These are phyloP conservation scores for Conopomorpha cramerella DNA, from an alignment of 1,140 invertebrate species.

Conservation along the genomic window DNA sequence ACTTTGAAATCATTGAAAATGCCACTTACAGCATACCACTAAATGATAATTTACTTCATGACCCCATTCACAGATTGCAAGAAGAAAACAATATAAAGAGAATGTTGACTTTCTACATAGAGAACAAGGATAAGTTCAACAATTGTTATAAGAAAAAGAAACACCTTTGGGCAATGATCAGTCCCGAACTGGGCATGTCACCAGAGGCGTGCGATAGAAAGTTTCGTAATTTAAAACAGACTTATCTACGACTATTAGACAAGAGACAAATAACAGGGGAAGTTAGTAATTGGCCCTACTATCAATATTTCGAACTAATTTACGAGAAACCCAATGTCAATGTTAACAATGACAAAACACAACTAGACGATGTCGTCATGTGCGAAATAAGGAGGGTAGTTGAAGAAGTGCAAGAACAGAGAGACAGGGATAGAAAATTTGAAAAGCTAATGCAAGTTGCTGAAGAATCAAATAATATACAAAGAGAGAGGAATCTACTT, in stretches of 20 bases:
- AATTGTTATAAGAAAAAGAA: conserved; percentile 36
- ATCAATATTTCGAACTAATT: conserved; percentile 41
- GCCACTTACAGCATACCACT: conserved; percentile 4
- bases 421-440: conserved; percentile 31
- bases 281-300: conserved; percentile 38
- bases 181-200: conserved; percentile 23
- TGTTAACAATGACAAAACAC: not conserved
- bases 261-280: conserved; percentile 26
- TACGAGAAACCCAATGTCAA: conserved; percentile 16
- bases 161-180: conserved; percentile 29
- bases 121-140: conserved; percentile 39
- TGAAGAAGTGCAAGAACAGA: conserved; percentile 11
- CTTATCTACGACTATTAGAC: conserved; percentile 35
- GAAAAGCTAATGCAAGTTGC: conserved; percentile 25
- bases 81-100: conserved; percentile 33
- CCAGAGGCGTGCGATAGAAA: conserved; percentile 44
- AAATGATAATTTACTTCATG: conserved; percentile 8
- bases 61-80: conserved; percentile 11
- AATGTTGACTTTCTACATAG: conserved; percentile 30
- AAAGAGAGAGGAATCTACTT: conserved; percentile 44
- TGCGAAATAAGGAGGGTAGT: conserved; percentile 28
- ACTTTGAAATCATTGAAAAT: conserved; percentile 35
- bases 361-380: conserved; percentile 13
- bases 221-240: conserved; percentile 48
- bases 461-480: conserved; percentile 44